These are phyloP conservation scores for Platyrinchus mystaceus DNA, from an alignment of 2,797 vertebrate genomes.

Conservation along the genomic window DNA sequence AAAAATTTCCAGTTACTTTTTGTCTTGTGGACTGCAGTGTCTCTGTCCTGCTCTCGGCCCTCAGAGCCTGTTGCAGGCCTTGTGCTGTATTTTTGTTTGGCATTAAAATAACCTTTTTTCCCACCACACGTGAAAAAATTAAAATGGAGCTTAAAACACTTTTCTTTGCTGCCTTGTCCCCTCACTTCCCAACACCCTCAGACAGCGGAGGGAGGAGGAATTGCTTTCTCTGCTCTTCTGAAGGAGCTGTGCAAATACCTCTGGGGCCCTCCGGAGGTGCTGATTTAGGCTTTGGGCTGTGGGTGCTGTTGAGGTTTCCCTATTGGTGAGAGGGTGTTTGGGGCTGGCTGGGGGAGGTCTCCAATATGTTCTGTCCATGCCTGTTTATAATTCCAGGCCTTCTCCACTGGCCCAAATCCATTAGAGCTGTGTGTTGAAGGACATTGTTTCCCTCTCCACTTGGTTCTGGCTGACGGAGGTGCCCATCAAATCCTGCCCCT, in stretches of 20 bases:
- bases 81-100: not conserved
- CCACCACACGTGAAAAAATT: not conserved
- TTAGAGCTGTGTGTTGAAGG: not conserved
- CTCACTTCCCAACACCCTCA: not conserved
- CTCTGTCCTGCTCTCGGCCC: not conserved
- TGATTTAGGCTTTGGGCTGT: not conserved
- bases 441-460: not conserved
- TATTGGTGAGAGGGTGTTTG: not conserved
- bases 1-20: not conserved
- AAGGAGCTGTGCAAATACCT: not conserved
- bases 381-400: not conserved
- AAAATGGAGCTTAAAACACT: not conserved
- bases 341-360: not conserved
- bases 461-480: not conserved
- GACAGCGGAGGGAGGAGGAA: not conserved
- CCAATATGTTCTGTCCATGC: accelerated
- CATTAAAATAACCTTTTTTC: not conserved
- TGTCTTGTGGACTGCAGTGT: not conserved
- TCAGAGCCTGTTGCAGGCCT: not conserved
- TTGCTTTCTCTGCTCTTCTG: not conserved
- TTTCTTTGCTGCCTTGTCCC: not conserved
- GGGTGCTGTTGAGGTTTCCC: not conserved
- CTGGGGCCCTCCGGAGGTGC: not conserved
- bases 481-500: not conserved
- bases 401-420: not conserved